Base-by-base conservation (phyloP, 2,888 invertebrate species). In the Plutella xylostella region DNA sequence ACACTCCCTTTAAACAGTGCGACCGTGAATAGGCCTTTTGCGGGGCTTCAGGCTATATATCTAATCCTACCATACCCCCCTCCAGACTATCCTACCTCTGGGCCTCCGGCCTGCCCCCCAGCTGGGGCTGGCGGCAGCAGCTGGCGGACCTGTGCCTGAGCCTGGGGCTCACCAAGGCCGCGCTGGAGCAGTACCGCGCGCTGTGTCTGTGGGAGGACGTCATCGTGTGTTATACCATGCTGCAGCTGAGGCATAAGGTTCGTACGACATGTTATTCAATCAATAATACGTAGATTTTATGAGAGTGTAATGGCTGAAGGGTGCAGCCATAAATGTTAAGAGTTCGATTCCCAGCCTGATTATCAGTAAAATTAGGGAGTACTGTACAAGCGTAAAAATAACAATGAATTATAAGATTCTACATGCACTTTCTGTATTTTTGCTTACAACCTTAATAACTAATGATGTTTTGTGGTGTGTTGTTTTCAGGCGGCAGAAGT, bases 141-240 rank as follows among this genome's bases (percentile, higher is more conserved):
- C 82, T 95, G 31, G 97, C 92, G 0, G 90, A 93, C 55, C 65
- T 96, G 44, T 87, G 95, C 65, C 68, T 93, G 1, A 91, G 90
- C 52, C 67, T 97, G 42, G 97, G 97, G 7, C 86, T 94, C 50
- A 88, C 92, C 2, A 96, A 96, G 68, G 89, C 90, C 3, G 96
- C 97, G 1, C 76, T 96, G 17, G 93, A 94, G 51, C 78, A 93
- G 43, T 96, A 90, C 66, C 74, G 90, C 19, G 79, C 87, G 40
- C 78, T 97, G 19, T 87, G 93, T 55, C 76, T 92, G 19, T 99
- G 98, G 97, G 95, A 97, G 59, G 92, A 96, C 52, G 93, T 96
- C 21, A 93, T 99, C 45, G 87, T 89, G 1, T 98, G 98, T 73
- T 98, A 98, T 65, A 92, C 93, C 33, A 78, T 89, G 50, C 71